These are phyloP conservation scores for Melieria omissa DNA, from an alignment of 2,888 invertebrate species.

Conservation along the genomic window DNA sequence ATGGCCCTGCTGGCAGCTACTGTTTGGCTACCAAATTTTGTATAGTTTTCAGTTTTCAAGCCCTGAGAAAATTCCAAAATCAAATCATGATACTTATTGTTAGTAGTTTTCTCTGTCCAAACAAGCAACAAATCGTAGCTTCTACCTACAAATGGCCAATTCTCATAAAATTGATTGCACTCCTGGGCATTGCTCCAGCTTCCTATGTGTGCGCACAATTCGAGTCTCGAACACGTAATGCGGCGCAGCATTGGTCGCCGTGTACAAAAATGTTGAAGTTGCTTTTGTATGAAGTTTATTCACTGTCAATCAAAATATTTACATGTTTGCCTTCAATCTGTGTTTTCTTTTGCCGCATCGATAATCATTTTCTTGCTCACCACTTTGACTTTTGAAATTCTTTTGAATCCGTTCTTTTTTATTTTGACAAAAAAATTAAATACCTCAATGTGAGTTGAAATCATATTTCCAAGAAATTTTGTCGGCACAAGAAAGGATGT, in stretches of 20 bases:
- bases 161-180: slow-evolving; percentile 51
- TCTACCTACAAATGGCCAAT: neutral
- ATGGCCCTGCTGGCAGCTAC: neutral
- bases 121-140: no score
- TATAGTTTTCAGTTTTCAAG: neutral
- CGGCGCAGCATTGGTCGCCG: neutral
- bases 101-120: no score
- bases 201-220: neutral
- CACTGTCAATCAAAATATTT: slow-evolving; percentile 60
- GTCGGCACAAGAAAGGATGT: no score
- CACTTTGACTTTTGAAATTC: slow-evolving; percentile 7
- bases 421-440: neutral
- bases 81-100: no score
- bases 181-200: slow-evolving; percentile 44
- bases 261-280: neutral
- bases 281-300: slow-evolving; percentile 24
- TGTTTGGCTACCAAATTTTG: neutral
- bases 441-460: slow-evolving; percentile 15
- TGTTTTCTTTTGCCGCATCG: slow-evolving; percentile 25
- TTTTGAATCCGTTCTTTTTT: neutral
- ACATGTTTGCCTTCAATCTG: slow-evolving; percentile 42
- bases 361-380: slow-evolving; percentile 6
- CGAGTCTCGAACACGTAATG: slow-evolving; percentile 22
- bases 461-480: slow-evolving; percentile 35
- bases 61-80: no score